These are phyloP conservation scores for Pithys albifrons DNA, from an alignment of 2,113 vertebrate species.

Conservation along the genomic window DNA sequence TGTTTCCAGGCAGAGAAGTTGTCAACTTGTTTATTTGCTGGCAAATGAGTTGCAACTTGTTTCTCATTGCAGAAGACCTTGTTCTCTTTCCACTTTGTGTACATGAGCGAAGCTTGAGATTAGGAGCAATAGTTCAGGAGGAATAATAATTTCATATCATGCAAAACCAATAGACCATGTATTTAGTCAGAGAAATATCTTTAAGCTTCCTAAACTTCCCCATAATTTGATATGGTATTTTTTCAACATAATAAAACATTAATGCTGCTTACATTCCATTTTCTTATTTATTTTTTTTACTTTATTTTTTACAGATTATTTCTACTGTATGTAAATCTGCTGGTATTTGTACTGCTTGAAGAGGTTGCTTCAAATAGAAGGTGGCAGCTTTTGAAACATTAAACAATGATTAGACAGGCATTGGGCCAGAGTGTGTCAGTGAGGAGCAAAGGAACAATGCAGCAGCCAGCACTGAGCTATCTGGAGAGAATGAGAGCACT, in stretches of 20 bases:
- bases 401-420: slow-evolving; percentile 72
- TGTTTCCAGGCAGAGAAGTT: background rate
- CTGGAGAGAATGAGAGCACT: slow-evolving; percentile 51
- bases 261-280: slow-evolving; percentile 29
- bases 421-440: slow-evolving; percentile 50
- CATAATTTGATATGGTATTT: slow-evolving; percentile 21
- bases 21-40: background rate
- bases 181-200: slow-evolving; percentile 44
- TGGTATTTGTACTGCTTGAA: slow-evolving; percentile 55
- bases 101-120: background rate
- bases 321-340: slow-evolving; percentile 58
- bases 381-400: slow-evolving; percentile 70
- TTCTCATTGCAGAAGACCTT: background rate
- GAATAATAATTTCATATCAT: background rate
- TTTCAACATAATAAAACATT: slow-evolving; percentile 58
- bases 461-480: slow-evolving; percentile 44
- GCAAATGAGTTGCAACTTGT: background rate
- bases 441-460: slow-evolving; percentile 13
- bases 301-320: slow-evolving; percentile 55
- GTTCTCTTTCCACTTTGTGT: background rate
- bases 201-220: slow-evolving; percentile 24
- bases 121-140: background rate
- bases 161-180: background rate
- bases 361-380: slow-evolving; percentile 52
- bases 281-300: background rate